Evolutionary conservation across 2,797 vertebrate species (phyloP), one percentile per base, ranked within the genome.

Genomic region (Euthynnus affinis): DNA sequence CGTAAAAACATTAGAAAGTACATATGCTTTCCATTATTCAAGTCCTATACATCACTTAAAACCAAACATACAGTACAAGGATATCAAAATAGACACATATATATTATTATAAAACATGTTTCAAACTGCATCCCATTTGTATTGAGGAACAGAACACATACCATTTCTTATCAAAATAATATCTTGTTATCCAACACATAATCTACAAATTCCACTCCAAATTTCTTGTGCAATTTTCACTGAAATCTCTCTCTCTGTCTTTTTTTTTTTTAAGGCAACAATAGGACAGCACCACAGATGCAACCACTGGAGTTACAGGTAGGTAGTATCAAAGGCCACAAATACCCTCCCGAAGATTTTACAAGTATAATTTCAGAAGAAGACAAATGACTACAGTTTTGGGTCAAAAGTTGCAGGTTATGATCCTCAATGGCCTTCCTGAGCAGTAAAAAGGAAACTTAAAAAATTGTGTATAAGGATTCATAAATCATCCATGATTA

Each of bases 251-350:
- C 53, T 49, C n/a, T n/a, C n/a, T n/a, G n/a, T n/a, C n/a, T n/a
- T n/a, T 18, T 20, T 20, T 49, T 49, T 27, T 53, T 55, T 89
- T 94, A 95, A 95, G 95, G 94, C 94, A 94, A 92, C 63, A 61
- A 79, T 70, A 91, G 91, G 90, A 93, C 91, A 94, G 93, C 92
- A 95, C 93, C 94, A 90, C 87, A 78, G 78, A 91, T 87, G 88
- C 85, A 84, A 90, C 89, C 86, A 85, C 75, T 80, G 76, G 90
- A 90, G 87, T 91, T 85, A 90, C 81, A 90, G 89, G 88, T 87
- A 90, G 79, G 86, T 88, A 80, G 85, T 76, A 86, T 90, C 76
- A 88, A 93, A 93, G 93, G 92, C 93, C 92, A 92, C 92, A 82
- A 77, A 83, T 74, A 82, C 49, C 78, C 79, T 75, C 25, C 65